phyloP scores from a whole-genome alignment of 2,113 vertebrate genomes.

The Butorides virescens region DNA sequence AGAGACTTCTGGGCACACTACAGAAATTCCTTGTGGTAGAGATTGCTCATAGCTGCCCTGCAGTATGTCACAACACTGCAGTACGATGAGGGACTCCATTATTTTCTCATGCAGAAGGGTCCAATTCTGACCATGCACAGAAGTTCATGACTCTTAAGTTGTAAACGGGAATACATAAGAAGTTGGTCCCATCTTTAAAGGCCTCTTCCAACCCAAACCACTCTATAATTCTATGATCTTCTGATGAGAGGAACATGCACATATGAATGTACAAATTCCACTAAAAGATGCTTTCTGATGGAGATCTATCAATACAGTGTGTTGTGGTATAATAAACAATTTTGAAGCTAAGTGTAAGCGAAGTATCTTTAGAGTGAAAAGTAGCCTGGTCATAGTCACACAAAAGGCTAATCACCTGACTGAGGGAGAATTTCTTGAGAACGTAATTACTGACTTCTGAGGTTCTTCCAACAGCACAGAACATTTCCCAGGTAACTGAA shows the following conservation, averaged over 20 bases:
- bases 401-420: background rate
- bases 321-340: background rate
- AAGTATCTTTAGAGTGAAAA: background rate
- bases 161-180: background rate
- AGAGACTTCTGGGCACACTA: background rate
- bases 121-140: background rate
- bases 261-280: background rate
- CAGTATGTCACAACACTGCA: background rate
- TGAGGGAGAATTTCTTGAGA: background rate
- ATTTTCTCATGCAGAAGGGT: background rate
- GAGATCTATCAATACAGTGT: background rate
- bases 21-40: background rate
- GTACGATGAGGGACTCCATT: background rate
- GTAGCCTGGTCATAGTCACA: background rate
- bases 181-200: background rate
- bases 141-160: background rate
- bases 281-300: background rate
- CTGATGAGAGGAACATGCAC: background rate
- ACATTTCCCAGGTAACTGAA: background rate
- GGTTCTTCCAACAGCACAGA: background rate
- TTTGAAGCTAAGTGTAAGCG: background rate
- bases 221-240: background rate
- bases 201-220: background rate
- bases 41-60: background rate
- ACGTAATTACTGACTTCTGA: background rate